Evolutionary conservation across 2,888 invertebrate species (phyloP).

Genomic region (Desoria tigrina): DNA sequence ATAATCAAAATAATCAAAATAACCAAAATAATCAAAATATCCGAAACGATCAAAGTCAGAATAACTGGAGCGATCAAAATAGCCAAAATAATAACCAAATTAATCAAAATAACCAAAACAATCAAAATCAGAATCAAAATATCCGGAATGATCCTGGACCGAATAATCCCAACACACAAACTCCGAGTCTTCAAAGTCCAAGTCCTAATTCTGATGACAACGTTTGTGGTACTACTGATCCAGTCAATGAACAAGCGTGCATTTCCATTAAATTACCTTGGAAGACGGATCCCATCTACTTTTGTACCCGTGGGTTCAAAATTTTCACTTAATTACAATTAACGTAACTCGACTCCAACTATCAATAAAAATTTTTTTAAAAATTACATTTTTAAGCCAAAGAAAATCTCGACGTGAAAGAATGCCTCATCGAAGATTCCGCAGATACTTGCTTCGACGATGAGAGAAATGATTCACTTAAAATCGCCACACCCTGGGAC

Average conservation of each 20-base stretch:
- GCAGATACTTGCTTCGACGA: slow-evolving; percentile 31
- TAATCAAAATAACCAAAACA: too few relatives aligned
- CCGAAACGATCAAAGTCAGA: too few relatives aligned
- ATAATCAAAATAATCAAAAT: too few relatives aligned
- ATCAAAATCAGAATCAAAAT: too few relatives aligned
- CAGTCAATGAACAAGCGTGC: slow-evolving; percentile 47
- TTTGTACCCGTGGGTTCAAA: slow-evolving; percentile 41
- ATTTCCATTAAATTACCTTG: slow-evolving; percentile 47
- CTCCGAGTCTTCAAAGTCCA: too few relatives aligned
- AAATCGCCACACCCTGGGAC: slow-evolving; percentile 51
- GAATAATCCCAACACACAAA: too few relatives aligned
- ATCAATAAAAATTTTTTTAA: not conserved
- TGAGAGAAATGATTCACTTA: slow-evolving; percentile 35
- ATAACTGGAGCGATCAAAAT: too few relatives aligned
- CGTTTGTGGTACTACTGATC: slow-evolving; percentile 45
- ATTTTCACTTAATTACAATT: not conserved
- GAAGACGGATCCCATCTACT: slow-evolving; percentile 50
- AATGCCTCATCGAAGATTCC: slow-evolving; percentile 19
- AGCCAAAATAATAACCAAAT: too few relatives aligned
- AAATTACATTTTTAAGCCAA: slow-evolving; percentile 4
- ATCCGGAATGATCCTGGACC: too few relatives aligned
- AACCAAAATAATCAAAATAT: too few relatives aligned
- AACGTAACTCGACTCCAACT: not conserved
- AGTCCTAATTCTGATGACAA: slow-evolving; percentile 1
- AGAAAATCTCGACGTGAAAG: slow-evolving; percentile 25